Evolutionary conservation across 2,797 vertebrate species (phyloP).

Genomic region (Liasis olivaceus): DNA sequence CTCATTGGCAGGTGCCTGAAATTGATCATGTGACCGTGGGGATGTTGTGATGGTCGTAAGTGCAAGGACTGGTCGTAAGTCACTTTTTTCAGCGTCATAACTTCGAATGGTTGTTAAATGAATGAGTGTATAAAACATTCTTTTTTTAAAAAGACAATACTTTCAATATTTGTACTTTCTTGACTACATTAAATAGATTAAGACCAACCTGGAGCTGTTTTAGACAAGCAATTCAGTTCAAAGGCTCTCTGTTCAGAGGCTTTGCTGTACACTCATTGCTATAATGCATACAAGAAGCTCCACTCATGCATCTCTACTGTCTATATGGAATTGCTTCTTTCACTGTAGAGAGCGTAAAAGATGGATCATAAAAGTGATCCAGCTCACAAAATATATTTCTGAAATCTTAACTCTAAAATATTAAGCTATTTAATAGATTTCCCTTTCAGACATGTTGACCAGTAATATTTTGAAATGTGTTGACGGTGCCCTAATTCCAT

Average conservation of each 20-base stretch:
- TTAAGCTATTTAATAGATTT: background rate
- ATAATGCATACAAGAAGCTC: background rate
- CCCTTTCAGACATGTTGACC: background rate
- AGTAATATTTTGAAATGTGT: background rate
- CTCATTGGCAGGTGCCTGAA: too few relatives aligned
- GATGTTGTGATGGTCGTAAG: too few relatives aligned
- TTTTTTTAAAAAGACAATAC: background rate
- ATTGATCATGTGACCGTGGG: too few relatives aligned
- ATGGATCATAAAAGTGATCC: background rate
- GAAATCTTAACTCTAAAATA: constrained; percentile 4
- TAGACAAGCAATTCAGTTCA: background rate
- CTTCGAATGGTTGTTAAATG: too few relatives aligned
- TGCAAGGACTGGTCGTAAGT: too few relatives aligned
- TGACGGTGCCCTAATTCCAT: background rate
- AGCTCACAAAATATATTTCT: background rate
- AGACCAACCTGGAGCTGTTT: background rate
- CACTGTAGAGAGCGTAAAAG: background rate
- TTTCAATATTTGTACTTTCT: background rate
- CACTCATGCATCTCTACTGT: background rate
- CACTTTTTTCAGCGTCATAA: too few relatives aligned
- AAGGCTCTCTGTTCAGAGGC: background rate
- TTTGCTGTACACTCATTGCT: background rate
- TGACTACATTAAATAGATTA: background rate
- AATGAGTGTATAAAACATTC: background rate
- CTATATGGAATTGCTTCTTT: background rate